Evolutionary conservation across 2,797 vertebrate species (phyloP).

Genomic region (Heteromormyrus szaboi): DNA sequence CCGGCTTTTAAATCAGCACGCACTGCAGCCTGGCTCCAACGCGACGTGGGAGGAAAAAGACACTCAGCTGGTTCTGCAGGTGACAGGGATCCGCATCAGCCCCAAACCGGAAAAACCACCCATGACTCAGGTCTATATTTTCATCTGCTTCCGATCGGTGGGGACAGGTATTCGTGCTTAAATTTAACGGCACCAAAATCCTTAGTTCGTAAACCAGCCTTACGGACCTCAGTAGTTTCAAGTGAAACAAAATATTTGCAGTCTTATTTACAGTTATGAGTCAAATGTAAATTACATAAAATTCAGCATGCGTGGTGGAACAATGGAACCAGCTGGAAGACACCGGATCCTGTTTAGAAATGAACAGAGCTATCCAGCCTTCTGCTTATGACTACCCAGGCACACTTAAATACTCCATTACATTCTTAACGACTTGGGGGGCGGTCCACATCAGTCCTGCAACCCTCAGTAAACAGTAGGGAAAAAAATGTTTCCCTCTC

Average conservation of each 20-base stretch:
- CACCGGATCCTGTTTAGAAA: not conserved
- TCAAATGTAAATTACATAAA: not conserved
- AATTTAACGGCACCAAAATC: not conserved
- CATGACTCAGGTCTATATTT: not conserved
- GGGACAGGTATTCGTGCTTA: not conserved
- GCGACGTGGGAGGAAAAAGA: slow-evolving; percentile 19
- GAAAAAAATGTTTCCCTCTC: not conserved
- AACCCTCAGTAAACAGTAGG: not conserved
- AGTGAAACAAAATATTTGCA: not conserved
- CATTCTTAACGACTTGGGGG: not conserved
- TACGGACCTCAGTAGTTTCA: not conserved
- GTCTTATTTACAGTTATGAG: not conserved
- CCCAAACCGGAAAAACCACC: not conserved
- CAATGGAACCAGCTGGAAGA: not conserved
- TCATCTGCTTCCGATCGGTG: not conserved
- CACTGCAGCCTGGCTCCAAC: slow-evolving; percentile 26
- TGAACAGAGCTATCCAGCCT: not conserved
- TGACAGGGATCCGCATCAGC: not conserved
- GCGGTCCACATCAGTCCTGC: not conserved
- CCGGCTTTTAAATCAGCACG: not conserved
- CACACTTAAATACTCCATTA: not conserved
- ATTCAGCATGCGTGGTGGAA: not conserved
- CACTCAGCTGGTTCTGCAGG: not conserved
- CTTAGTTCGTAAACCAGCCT: not conserved
- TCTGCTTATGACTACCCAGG: not conserved